Conservation (phyloP, 2,888 invertebrate genomes). For the Cephus spinipes region DNA sequence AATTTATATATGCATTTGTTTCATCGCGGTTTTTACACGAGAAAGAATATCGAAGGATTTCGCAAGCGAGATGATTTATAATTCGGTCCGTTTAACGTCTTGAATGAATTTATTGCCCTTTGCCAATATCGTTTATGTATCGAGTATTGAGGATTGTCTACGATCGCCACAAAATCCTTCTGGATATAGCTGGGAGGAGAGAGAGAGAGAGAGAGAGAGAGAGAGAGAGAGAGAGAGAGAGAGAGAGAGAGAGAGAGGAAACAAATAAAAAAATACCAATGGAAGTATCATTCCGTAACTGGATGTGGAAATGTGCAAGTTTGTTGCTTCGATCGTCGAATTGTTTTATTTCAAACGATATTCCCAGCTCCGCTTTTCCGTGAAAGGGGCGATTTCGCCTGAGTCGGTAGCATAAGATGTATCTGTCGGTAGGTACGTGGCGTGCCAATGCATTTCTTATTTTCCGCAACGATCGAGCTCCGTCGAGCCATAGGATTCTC, state of each 20-base stretch:
- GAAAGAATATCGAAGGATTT: not conserved
- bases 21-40: not conserved
- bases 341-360: slow-evolving; percentile 3
- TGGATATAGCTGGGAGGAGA: not conserved
- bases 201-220: not conserved
- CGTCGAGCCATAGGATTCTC: not conserved
- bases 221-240: not conserved
- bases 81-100: not conserved
- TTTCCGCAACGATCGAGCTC: not conserved
- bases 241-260: not conserved
- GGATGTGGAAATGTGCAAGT: not conserved
- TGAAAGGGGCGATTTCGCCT: slow-evolving; percentile 33
- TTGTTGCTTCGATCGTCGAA: not conserved
- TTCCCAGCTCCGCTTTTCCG: slow-evolving; percentile 9
- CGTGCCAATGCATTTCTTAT: slow-evolving; percentile 6
- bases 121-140: not conserved
- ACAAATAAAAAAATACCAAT: slow-evolving; percentile 8
- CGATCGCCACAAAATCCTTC: not conserved
- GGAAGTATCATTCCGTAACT: not conserved
- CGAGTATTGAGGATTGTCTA: not conserved
- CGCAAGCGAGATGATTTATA: not conserved
- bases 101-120: not conserved
- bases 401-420: slow-evolving; percentile 11
- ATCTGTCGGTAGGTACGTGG: not conserved
- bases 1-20: not conserved